Conservation (phyloP, 1,140 invertebrate species). For the Pachypeltis micranthus region DNA sequence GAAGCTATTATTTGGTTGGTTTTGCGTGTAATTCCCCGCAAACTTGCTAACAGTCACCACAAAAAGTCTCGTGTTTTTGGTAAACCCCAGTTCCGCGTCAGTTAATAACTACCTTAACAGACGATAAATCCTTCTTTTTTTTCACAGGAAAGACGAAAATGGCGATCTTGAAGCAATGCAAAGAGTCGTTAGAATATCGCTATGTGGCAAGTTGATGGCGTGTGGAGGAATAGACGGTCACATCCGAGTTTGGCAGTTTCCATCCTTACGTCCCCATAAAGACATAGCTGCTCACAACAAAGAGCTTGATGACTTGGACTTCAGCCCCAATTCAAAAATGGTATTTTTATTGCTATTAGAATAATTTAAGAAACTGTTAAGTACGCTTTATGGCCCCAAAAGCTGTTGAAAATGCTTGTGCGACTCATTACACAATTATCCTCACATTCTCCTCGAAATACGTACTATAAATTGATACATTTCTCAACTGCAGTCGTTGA, state of each 20-base stretch:
- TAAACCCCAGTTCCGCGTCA: no score
- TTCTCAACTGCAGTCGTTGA: background rate
- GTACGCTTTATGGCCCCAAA: no score
- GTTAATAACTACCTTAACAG: no score
- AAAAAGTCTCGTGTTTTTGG: no score
- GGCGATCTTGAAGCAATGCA: slow-evolving; percentile 54
- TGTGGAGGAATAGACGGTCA: slow-evolving; percentile 85
- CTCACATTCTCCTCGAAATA: no score
- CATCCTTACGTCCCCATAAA: slow-evolving; percentile 38
- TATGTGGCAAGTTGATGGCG: slow-evolving; percentile 62
- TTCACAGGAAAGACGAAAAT: slow-evolving; percentile 34
- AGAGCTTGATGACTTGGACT: slow-evolving; percentile 86
- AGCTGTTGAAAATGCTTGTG: no score
- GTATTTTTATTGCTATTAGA: slow-evolving; percentile 33
- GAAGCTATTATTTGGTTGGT: no score
- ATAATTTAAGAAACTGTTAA: no score
- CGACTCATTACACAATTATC: no score
- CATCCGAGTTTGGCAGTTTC: slow-evolving; percentile 80
- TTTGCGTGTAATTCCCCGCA: no score
- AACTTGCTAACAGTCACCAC: no score
- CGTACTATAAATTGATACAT: slow-evolving; percentile 6
- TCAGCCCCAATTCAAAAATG: slow-evolving; percentile 61
- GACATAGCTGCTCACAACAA: slow-evolving; percentile 61
- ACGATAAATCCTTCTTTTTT: no score
- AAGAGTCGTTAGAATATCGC: slow-evolving; percentile 70